Percentiles rank a stretch among this genome's conserved stretches.
Evolutionary conservation across 1,140 invertebrate species (phyloP).

Genomic region (Antheraea pernyi): DNA sequence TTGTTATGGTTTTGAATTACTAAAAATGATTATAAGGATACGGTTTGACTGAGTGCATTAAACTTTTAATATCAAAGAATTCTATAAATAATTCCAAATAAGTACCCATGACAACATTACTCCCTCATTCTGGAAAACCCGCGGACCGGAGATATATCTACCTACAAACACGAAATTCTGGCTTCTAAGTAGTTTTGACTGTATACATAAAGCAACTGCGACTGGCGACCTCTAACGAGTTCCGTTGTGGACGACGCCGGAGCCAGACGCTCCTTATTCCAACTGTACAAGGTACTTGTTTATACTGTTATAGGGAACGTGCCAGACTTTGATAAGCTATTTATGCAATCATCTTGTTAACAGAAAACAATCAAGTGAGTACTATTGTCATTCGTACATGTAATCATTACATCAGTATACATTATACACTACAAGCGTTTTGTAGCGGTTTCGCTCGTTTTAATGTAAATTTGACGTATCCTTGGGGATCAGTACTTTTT

Average conservation of each 20-base stretch:
- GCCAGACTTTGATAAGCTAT: constrained; percentile 62
- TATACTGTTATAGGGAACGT: constrained; percentile 38
- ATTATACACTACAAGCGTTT: no score
- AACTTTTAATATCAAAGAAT: no score
- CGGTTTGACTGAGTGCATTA: no score
- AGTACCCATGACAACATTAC: neutral
- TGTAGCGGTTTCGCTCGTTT: no score
- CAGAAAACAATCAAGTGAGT: constrained; percentile 73
- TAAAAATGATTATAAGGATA: no score
- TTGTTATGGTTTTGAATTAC: no score
- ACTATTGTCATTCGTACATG: constrained; percentile 8
- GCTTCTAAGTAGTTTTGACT: neutral
- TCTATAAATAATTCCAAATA: no score
- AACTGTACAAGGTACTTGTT: constrained; percentile 30
- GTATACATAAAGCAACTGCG: constrained; percentile 6
- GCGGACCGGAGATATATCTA: neutral
- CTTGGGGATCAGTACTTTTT: no score
- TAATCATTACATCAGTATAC: no score
- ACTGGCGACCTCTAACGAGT: constrained; percentile 43
- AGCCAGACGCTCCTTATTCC: constrained; percentile 43
- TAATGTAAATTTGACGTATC: no score
- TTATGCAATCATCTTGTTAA: constrained; percentile 74
- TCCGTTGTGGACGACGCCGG: constrained; percentile 44
- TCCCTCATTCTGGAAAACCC: neutral
- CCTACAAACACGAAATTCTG: neutral